Conservation (phyloP, 2,888 invertebrate genomes). For the Plagiodera versicolora region DNA sequence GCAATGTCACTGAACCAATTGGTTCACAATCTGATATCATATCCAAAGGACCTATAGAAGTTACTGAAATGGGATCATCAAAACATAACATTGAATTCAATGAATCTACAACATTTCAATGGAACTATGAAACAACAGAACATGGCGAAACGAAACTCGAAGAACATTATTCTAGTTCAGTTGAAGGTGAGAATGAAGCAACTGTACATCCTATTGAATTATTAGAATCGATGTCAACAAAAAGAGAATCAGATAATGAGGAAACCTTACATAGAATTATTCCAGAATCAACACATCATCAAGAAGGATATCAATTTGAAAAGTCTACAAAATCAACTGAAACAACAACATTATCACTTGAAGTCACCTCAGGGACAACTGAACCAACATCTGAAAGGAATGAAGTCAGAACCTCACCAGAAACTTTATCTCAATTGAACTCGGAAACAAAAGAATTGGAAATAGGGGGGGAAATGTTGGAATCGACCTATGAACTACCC, state of each 20-base stretch:
- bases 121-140: neutral
- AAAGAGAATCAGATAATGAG: neutral
- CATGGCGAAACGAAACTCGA: neutral
- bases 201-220: neutral
- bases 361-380: no score
- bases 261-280: neutral
- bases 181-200: neutral
- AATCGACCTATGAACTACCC: neutral
- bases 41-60: no score
- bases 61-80: no score
- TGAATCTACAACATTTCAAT: no score
- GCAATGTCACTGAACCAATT: neutral
- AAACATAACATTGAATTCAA: no score
- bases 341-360: no score
- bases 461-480: neutral
- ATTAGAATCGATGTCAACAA: neutral
- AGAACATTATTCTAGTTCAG: no score
- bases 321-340: no score
- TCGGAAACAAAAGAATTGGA: neutral
- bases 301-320: neutral
- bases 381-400: neutral
- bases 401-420: no score
- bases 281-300: neutral
- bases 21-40: neutral
- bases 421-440: no score